Percentiles rank a stretch among this genome's conserved stretches.
Evolutionary conservation across 1,140 invertebrate genomes (phyloP).

Genomic region (Sweltsa coloradensis): DNA sequence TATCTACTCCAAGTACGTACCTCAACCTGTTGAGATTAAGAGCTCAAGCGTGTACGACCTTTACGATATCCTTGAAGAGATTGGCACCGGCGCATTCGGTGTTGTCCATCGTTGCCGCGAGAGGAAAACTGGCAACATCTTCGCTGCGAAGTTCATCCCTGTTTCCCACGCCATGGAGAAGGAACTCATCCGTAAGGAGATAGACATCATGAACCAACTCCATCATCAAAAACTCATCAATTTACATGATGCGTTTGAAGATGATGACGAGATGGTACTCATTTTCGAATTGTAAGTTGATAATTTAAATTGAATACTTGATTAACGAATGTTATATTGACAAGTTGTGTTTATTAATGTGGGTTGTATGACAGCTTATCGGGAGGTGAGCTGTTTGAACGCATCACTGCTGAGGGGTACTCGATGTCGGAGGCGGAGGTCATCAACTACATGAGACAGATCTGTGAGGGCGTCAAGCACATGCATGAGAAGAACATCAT

Average conservation of each 20-base stretch:
- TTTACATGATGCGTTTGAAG: conserved; percentile 97
- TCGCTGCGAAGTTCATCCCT: conserved; percentile 98
- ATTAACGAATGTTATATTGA: background rate
- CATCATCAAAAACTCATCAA: conserved; percentile 97
- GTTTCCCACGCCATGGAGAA: conserved; percentile 93
- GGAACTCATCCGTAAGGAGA: conserved; percentile 93
- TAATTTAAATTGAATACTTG: conserved; percentile 1
- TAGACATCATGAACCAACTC: conserved; percentile 98
- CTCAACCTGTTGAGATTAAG: conserved; percentile 93
- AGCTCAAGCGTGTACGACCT: conserved; percentile 90
- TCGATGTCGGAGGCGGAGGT: conserved; percentile 99
- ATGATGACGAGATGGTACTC: conserved; percentile 98
- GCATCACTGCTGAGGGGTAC: conserved; percentile 95
- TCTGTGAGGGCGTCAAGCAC: conserved; percentile 94
- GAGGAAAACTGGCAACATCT: conserved; percentile 89
- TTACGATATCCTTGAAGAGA: conserved; percentile 98
- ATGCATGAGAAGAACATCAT: conserved; percentile 99
- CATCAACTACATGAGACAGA: conserved; percentile 97
- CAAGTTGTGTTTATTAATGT: conserved; percentile 11
- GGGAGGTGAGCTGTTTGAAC: conserved; percentile 95
- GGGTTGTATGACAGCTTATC: conserved; percentile 58
- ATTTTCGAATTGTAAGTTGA: conserved; percentile 94
- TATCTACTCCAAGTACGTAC: conserved; percentile 92
- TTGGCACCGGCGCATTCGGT: conserved; percentile 97
- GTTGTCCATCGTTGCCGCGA: conserved; percentile 97